Evolutionary conservation across 2,888 invertebrate species (phyloP).

Genomic region (Nephrocerus scutellatus): DNA sequence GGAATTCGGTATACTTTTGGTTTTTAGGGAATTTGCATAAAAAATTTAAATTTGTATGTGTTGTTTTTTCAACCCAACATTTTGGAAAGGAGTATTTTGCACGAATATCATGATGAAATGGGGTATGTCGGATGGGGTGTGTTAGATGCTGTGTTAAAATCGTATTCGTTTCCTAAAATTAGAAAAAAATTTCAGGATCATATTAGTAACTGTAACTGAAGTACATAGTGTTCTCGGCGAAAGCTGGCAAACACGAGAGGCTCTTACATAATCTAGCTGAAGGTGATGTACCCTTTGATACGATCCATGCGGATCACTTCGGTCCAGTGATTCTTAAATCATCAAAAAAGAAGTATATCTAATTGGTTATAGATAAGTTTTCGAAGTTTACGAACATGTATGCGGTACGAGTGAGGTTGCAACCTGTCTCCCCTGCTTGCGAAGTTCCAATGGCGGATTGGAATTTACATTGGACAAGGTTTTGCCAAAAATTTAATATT

Average conservation of each 20-base stretch:
- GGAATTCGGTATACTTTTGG: too few relatives aligned
- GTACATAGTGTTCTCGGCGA: conserved; percentile 5
- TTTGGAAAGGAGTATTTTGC: conserved; percentile 1
- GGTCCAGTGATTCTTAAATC: conserved; percentile 12
- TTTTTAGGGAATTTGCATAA: too few relatives aligned
- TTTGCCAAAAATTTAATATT: too few relatives aligned
- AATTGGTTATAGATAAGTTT: too few relatives aligned
- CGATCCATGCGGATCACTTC: conserved; percentile 12
- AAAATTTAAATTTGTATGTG: conserved; percentile 4
- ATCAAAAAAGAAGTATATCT: conserved; percentile 7
- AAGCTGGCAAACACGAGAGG: conserved; percentile 20
- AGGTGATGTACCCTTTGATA: conserved; percentile 25
- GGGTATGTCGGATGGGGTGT: conserved; percentile 7
- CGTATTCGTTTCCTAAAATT: conserved; percentile 13
- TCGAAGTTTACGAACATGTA: conserved; percentile 13
- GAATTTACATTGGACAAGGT: conserved; percentile 5
- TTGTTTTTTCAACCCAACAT: conserved; percentile 3
- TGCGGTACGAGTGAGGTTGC: too few relatives aligned
- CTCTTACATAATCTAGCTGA: conserved; percentile 27
- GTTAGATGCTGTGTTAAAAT: conserved; percentile 1
- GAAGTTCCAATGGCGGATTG: conserved; percentile 1
- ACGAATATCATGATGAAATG: conserved; percentile 6
- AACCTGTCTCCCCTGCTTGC: conserved; percentile 13
- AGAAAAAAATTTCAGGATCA: too few relatives aligned
- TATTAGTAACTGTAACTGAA: conserved; percentile 9